phyloP scores from a whole-genome alignment of 2,797 vertebrate genomes.

The Loris lydekkerianus region DNA sequence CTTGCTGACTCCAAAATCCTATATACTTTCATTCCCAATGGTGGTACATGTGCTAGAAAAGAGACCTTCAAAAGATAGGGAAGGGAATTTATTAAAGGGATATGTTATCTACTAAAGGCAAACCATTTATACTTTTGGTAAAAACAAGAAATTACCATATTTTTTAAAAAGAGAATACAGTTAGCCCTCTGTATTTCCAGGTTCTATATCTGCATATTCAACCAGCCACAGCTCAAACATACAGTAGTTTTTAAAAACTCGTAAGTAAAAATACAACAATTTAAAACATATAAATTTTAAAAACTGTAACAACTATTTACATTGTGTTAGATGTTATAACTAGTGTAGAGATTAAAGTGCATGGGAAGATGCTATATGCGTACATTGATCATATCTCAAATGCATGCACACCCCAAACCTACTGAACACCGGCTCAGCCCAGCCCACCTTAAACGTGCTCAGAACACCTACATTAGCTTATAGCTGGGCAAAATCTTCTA shows the following conservation, averaged over 20 bases:
- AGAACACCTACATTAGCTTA: not conserved
- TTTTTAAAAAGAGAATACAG: not conserved
- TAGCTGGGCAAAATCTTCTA: not conserved
- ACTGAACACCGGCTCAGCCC: not conserved
- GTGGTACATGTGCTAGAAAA: conserved; percentile 91
- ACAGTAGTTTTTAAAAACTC: not conserved
- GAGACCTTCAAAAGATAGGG: conserved; percentile 89
- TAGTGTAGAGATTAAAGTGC: not conserved
- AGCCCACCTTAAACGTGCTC: not conserved
- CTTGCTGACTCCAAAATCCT: conserved; percentile 89
- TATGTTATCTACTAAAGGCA: not conserved
- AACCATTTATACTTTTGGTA: not conserved
- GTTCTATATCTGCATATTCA: not conserved
- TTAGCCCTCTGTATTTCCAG: not conserved
- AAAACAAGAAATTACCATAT: not conserved
- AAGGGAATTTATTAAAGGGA: conserved; percentile 18
- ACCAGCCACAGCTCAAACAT: not conserved
- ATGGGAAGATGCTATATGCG: not conserved
- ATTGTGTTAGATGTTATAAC: not conserved
- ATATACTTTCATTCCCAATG: conserved; percentile 92
- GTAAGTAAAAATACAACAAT: not conserved
- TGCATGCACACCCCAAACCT: not conserved
- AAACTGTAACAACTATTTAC: not conserved
- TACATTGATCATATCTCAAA: not conserved
- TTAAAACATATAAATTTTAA: not conserved